Conservation (phyloP, 1,140 invertebrate genomes). For the Oppia nitens region DNA sequence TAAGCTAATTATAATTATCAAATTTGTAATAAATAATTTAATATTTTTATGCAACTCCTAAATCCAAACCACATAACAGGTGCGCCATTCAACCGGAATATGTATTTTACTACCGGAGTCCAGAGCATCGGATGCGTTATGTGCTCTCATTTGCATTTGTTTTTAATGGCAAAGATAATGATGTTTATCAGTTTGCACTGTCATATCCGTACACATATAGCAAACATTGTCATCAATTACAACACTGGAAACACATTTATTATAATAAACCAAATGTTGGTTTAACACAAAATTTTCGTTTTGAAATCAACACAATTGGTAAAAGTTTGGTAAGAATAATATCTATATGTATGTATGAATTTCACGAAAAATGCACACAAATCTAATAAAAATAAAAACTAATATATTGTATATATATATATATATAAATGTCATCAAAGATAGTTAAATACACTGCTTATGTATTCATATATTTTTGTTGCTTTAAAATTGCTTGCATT, state of each 20-base stretch:
- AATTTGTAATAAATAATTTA: too few relatives aligned
- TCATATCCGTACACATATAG: conserved; percentile 88
- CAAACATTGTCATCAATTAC: conserved; percentile 60
- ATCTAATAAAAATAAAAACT: too few relatives aligned
- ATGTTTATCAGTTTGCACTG: conserved; percentile 81
- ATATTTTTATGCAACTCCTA: too few relatives aligned
- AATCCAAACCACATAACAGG: conserved; percentile 42
- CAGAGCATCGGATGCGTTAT: conserved; percentile 73
- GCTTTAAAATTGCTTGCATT: too few relatives aligned
- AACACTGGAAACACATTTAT: conserved; percentile 41
- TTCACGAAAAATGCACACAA: too few relatives aligned
- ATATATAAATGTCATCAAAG: too few relatives aligned
- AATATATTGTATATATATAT: too few relatives aligned
- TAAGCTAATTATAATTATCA: too few relatives aligned
- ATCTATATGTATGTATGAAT: too few relatives aligned
- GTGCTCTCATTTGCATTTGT: conserved; percentile 63
- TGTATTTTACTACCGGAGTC: conserved; percentile 83
- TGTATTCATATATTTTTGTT: too few relatives aligned
- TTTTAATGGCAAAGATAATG: conserved; percentile 75
- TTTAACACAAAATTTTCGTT: background rate
- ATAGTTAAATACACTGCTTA: too few relatives aligned
- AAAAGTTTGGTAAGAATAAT: conserved; percentile 9
- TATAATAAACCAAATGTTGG: background rate
- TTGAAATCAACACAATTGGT: conserved; percentile 1
- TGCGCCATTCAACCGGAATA: conserved; percentile 60